Percentiles rank a stretch among this genome's conserved stretches.
Evolutionary conservation across 2,888 invertebrate genomes (phyloP).

Genomic region (Epinotia demarniana): DNA sequence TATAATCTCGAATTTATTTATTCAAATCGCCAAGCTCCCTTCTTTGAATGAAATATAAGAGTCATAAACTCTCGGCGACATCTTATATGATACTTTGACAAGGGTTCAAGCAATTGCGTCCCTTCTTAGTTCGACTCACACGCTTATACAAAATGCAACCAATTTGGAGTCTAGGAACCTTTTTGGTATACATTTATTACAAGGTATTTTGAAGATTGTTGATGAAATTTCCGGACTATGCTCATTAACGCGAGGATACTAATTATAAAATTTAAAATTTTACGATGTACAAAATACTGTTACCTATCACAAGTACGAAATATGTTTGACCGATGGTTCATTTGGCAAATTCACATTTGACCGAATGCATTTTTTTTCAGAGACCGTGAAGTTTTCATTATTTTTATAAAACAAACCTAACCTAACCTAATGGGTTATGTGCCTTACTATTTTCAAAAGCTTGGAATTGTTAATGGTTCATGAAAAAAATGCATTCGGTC

Average conservation of each 20-base stretch:
- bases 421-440: too few species aligned
- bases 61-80: slow-evolving; percentile 33
- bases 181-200: not conserved
- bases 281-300: not conserved
- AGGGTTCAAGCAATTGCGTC: slow-evolving; percentile 35
- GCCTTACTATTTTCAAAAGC: too few species aligned
- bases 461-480: too few species aligned
- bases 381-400: too few species aligned
- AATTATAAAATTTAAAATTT: not conserved
- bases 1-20: slow-evolving; percentile 2
- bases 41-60: slow-evolving; percentile 33
- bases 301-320: too few species aligned
- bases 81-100: slow-evolving; percentile 44
- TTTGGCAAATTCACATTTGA: too few species aligned
- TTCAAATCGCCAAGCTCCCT: slow-evolving; percentile 9
- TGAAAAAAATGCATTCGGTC: too few species aligned
- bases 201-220: not conserved
- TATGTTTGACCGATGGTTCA: too few species aligned
- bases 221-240: not conserved
- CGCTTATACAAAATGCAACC: slow-evolving; percentile 30
- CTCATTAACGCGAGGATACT: too few species aligned
- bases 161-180: not conserved
- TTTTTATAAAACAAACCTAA: too few species aligned
- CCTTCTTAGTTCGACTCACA: slow-evolving; percentile 27
- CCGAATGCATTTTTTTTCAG: too few species aligned